These are phyloP conservation scores for Colistium nudipinnis DNA, from an alignment of 2,113 vertebrate species.

Conservation along the genomic window DNA sequence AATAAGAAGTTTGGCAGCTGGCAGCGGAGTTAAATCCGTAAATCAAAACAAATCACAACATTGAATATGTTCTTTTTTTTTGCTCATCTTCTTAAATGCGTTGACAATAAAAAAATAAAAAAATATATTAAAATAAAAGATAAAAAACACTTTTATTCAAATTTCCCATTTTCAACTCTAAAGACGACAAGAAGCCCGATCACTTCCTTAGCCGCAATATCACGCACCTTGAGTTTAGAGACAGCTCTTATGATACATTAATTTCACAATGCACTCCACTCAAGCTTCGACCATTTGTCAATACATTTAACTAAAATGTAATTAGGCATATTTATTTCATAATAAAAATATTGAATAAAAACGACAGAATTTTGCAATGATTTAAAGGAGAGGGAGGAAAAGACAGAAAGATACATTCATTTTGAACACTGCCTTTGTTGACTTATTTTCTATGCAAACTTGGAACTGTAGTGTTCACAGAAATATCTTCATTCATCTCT, in stretches of 20 bases:
- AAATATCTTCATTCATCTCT: too few species aligned
- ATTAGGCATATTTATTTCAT: not conserved
- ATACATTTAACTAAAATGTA: not conserved
- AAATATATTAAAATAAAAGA: too few species aligned
- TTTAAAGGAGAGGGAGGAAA: not conserved
- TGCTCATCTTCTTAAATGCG: constrained; percentile 8
- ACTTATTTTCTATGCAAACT: too few species aligned
- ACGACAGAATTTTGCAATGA: not conserved
- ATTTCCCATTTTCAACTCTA: not conserved
- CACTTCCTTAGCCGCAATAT: not conserved
- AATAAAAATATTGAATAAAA: not conserved
- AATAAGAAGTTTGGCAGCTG: not conserved
- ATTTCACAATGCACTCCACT: not conserved
- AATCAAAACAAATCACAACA: constrained; percentile 19
- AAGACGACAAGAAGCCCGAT: not conserved
- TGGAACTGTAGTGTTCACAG: too few species aligned
- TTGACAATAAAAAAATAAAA: constrained; percentile 17
- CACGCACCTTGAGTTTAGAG: not conserved
- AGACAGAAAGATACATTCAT: not conserved
- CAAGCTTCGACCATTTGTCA: not conserved
- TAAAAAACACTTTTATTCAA: too few species aligned
- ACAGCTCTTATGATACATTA: not conserved
- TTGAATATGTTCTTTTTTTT: constrained; percentile 6
- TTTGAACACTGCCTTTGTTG: too few species aligned
- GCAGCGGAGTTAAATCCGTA: constrained; percentile 1